These are phyloP conservation scores for Virgularia gustaviana DNA, from an alignment of 92 coral and sea anemone genomes.

Conservation along the genomic window DNA sequence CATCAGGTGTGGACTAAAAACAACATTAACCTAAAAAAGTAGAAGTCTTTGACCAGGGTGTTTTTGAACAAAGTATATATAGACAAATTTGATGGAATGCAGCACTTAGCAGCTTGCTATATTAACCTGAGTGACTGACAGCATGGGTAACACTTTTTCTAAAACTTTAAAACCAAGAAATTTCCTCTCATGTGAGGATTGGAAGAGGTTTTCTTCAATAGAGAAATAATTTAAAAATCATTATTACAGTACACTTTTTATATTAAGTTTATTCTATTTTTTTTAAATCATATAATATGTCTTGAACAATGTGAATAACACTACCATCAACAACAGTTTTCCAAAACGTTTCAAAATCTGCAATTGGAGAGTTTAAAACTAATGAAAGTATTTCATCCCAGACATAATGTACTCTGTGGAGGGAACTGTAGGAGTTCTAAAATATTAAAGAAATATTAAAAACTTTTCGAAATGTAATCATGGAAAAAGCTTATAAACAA, in stretches of 20 bases:
- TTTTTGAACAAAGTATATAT: not conserved
- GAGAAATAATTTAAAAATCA: not conserved
- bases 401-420: slow-evolving; percentile 84
- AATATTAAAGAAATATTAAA: not conserved
- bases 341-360: slow-evolving; percentile 79
- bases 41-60: not conserved
- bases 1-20: slow-evolving; percentile 64
- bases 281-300: not conserved
- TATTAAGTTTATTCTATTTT: not conserved
- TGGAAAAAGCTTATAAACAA: not conserved
- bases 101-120: not conserved
- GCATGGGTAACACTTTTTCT: slow-evolving; percentile 60
- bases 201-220: slow-evolving; percentile 72
- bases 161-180: slow-evolving; percentile 79
- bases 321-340: slow-evolving; percentile 75
- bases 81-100: not conserved
- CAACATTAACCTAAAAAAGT: slow-evolving; percentile 49
- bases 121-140: slow-evolving; percentile 68
- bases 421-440: slow-evolving; percentile 77
- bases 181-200: slow-evolving; percentile 89
- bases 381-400: slow-evolving; percentile 76
- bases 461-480: not conserved
- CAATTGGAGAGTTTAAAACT: slow-evolving; percentile 42
- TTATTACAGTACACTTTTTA: not conserved
- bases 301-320: not conserved